Evolutionary conservation across 2,888 invertebrate genomes (phyloP).

Genomic region (Callyntrura sp.): DNA sequence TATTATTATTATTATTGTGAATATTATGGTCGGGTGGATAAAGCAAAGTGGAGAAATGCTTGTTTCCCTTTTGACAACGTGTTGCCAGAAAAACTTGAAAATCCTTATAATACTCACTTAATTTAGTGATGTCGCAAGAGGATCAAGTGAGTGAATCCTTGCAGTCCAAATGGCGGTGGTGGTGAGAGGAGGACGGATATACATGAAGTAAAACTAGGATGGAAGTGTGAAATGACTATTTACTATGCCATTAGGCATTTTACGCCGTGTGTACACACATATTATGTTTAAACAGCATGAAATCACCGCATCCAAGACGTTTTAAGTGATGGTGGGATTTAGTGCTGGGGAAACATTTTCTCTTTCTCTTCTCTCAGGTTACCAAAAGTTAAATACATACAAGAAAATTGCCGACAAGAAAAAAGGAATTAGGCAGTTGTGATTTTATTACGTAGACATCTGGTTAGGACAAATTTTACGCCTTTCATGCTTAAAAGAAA

Average conservation of each 20-base stretch:
- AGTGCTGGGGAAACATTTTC: not conserved
- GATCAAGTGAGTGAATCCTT: slow-evolving; percentile 17
- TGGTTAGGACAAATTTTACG: slow-evolving; percentile 60
- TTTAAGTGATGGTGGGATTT: too few species aligned
- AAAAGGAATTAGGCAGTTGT: slow-evolving; percentile 68
- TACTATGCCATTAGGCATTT: slow-evolving; percentile 19
- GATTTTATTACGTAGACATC: slow-evolving; percentile 70
- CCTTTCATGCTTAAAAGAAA: slow-evolving; percentile 24
- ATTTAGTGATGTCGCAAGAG: slow-evolving; percentile 1
- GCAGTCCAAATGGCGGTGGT: not conserved
- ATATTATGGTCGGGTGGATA: not conserved
- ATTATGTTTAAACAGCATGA: not conserved
- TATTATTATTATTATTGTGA: too few species aligned
- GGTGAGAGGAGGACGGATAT: not conserved
- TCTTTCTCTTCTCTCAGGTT: slow-evolving; percentile 25
- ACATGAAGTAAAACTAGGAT: slow-evolving; percentile 46
- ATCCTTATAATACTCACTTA: slow-evolving; percentile 24
- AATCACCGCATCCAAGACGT: not conserved
- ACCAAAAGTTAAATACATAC: slow-evolving; percentile 35
- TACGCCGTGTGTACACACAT: not conserved
- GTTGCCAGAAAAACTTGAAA: slow-evolving; percentile 6
- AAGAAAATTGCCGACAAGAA: slow-evolving; percentile 54
- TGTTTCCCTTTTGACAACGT: slow-evolving; percentile 9
- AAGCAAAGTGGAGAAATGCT: not conserved
- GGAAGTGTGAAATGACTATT: slow-evolving; percentile 38